Evolutionary conservation across 2,113 vertebrate species (phyloP).

Genomic region (Stercorarius parasiticus): DNA sequence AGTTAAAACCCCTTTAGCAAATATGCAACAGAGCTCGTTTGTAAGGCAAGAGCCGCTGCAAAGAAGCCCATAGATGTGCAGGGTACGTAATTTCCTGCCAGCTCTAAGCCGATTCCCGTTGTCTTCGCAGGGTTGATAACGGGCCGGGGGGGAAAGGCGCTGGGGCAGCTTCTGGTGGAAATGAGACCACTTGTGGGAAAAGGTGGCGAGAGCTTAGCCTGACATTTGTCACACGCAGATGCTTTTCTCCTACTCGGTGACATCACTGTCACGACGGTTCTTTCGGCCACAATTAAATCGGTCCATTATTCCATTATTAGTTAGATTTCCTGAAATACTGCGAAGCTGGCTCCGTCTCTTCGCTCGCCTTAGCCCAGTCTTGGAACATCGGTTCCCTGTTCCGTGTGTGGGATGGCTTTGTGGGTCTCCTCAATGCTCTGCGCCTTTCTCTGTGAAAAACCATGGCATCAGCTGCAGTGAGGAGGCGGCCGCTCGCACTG

Average conservation of each 20-base stretch:
- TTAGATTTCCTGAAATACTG: not conserved
- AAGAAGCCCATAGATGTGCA: not conserved
- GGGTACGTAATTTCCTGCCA: not conserved
- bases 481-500: not conserved
- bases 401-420: not conserved
- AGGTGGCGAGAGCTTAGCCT: not conserved
- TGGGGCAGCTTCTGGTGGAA: not conserved
- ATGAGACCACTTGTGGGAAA: not conserved
- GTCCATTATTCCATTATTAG: rapidly evolving
- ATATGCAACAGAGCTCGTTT: not conserved
- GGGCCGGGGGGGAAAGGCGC: not conserved
- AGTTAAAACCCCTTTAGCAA: too few relatives aligned
- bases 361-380: not conserved
- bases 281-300: not conserved
- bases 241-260: not conserved
- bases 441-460: not conserved
- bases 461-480: not conserved
- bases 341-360: not conserved
- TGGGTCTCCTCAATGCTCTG: not conserved
- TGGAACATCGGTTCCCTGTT: not conserved
- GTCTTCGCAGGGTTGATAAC: not conserved
- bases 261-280: not conserved
- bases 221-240: not conserved
- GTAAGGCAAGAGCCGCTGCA: not conserved
- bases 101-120: not conserved